These are phyloP conservation scores for Nothobranchius furzeri DNA, from an alignment of 2,113 vertebrate genomes.

Conservation along the genomic window DNA sequence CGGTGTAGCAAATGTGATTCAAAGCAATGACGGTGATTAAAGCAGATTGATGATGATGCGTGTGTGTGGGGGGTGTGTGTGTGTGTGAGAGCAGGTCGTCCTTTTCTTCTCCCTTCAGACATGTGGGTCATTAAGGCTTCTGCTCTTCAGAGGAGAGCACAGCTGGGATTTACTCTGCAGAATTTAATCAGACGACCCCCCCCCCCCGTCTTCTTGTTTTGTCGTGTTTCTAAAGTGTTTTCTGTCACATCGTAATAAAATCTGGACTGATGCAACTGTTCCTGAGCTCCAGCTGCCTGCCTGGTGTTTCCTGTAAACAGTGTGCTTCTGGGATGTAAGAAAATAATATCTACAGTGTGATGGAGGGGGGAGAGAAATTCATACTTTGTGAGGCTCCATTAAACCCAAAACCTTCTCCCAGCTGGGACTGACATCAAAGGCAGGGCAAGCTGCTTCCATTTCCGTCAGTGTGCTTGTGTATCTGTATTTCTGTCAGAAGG, in stretches of 20 bases:
- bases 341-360: constrained; percentile 32
- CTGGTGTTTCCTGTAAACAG: constrained; percentile 17
- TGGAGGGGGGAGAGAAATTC: background rate
- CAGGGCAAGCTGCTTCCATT: constrained; percentile 13
- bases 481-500: constrained; percentile 17
- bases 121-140: background rate
- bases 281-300: constrained; percentile 11
- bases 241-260: background rate
- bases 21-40: constrained; percentile 33
- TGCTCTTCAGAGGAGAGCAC: background rate
- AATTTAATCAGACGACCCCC: constrained; percentile 22
- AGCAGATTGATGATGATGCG: constrained; percentile 9
- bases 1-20: constrained; percentile 27
- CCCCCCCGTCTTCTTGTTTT: background rate
- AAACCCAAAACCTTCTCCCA: constrained; percentile 39
- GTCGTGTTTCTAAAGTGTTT: constrained; percentile 5
- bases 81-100: background rate
- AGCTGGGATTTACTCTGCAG: constrained; percentile 3
- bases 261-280: background rate
- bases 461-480: constrained; percentile 11
- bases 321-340: background rate
- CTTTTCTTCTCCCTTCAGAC: background rate
- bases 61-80: background rate
- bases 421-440: constrained; percentile 43
- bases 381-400: constrained; percentile 18